Base-by-base conservation (phyloP, 2,888 invertebrate species). In the Spisula subtruncata region DNA sequence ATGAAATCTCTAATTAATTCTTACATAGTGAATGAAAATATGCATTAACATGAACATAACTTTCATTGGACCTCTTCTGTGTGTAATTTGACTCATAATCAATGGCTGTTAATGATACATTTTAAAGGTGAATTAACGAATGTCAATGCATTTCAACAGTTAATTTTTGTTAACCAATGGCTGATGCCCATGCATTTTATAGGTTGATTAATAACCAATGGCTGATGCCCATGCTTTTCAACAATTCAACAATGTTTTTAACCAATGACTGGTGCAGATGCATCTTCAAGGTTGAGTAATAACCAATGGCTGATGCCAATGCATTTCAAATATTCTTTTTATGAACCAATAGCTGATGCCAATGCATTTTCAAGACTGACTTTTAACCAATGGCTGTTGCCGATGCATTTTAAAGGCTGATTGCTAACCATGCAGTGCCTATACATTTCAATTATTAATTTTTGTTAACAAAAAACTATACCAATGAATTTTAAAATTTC, bases 91-190 rank as follows among this genome's bases (percentile, higher is more conserved):
- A 8, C 29, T 71, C 4, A n/a, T 56, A 56, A 56, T 20, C 56
- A 56, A 56, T 56, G 16, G 56, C n/a, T 56, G 16, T 20, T 56
- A n/a, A n/a, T n/a, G n/a, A n/a, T n/a, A n/a, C n/a, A n/a, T n/a
- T n/a, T n/a, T n/a, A n/a, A n/a, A n/a, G n/a, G n/a, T n/a, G n/a
- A n/a, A n/a, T n/a, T n/a, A n/a, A n/a, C n/a, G n/a, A n/a, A n/a
- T n/a, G 16, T 51, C 16, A 16, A 51, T 51, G 51, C 51, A 51
- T 51, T 51, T 51, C 16, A 51, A n/a, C n/a, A n/a, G n/a, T n/a
- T n/a, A n/a, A n/a, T n/a, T n/a, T n/a, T n/a, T n/a, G 54, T 54
- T 54, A 54, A 56, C 56, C 56, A 56, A 56, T 56, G 56, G 56
- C 56, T 56, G 56, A 41, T 41, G 25, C 25, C 20, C n/a, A 60